Base-by-base conservation (phyloP, 2,888 invertebrate genomes). In the Periphyllus acericola region DNA sequence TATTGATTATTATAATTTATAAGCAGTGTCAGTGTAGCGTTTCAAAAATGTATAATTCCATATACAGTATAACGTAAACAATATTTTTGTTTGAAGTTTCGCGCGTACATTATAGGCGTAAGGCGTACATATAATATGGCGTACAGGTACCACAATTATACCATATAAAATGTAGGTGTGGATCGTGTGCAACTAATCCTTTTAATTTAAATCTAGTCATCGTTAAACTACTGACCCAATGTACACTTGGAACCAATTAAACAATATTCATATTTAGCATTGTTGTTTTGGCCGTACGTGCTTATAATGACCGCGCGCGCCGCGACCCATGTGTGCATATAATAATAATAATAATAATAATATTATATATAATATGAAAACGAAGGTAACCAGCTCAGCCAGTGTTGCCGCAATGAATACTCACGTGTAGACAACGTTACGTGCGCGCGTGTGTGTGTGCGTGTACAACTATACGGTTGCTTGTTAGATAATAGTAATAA, bases 401-500 rank as follows among this genome's bases (percentile, higher is more conserved):
- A 60, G 11, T 29, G 25, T 68, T 72, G 34, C 5, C 32, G 60
- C 79, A 60, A 79, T 60, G 17, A 36, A 36, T 79, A 79, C 60
- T 25, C 46, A 60, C 25, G 21, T 76, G 78, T 78, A 46, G 9
- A 19, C 36, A 8, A 32, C 14, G 34, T 80, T 55, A 80, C 79
- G 79, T 60, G 60, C 8, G n/a, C 60, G 34, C 25, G 11, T 11
- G 14, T 46, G 14, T 46, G 29, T 80, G 66, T n/a, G 80, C 66
- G 19, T n/a, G 29, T 66, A n/a, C 25, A 80, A 66, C 29, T 81
- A 40, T 40, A 29, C 29, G 68, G 11, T 40, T 9, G 14, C 40
- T 25, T 29, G 81, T 81, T 81, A 81, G 68, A 81, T 81, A 81
- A 71, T 71, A 29, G 11, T 71, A 29, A 32, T 71, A 71, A 80